Conservation (phyloP, 2,797 vertebrate species). For the Anabacerthia variegaticeps region DNA sequence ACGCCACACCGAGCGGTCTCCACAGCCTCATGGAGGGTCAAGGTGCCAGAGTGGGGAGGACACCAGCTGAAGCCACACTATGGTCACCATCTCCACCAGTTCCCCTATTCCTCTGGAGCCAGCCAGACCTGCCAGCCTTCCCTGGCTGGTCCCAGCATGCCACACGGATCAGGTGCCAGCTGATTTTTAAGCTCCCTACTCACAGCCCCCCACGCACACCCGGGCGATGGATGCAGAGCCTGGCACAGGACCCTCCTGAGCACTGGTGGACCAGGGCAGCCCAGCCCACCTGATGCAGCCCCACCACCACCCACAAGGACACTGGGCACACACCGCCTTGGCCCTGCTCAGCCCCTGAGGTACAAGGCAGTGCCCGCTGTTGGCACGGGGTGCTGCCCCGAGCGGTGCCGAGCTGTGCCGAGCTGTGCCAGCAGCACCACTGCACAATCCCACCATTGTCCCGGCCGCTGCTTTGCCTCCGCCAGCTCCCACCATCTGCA, state of each 20-base stretch:
- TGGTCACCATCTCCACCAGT: background rate
- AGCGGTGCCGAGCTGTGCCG: background rate
- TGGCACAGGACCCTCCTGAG: fast-evolving
- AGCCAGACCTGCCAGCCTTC: fast-evolving
- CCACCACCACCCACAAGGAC: background rate
- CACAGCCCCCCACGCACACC: fast-evolving
- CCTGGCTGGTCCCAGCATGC: background rate
- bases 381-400: background rate
- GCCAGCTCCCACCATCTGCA: conserved; percentile 19
- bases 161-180: background rate
- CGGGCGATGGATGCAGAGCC: background rate
- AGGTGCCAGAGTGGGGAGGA: fast-evolving
- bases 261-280: background rate
- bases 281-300: fast-evolving
- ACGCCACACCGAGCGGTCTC: fast-evolving
- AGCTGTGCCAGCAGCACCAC: background rate
- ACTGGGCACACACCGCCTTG: background rate
- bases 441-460: conserved; percentile 23
- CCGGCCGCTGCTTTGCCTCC: background rate
- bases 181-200: background rate
- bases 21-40: fast-evolving
- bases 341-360: background rate
- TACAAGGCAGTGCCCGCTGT: background rate
- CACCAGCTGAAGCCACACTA: fast-evolving
- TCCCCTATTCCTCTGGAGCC: background rate